phyloP scores from a whole-genome alignment of 2,797 vertebrate species.

The Halcyon badia region DNA sequence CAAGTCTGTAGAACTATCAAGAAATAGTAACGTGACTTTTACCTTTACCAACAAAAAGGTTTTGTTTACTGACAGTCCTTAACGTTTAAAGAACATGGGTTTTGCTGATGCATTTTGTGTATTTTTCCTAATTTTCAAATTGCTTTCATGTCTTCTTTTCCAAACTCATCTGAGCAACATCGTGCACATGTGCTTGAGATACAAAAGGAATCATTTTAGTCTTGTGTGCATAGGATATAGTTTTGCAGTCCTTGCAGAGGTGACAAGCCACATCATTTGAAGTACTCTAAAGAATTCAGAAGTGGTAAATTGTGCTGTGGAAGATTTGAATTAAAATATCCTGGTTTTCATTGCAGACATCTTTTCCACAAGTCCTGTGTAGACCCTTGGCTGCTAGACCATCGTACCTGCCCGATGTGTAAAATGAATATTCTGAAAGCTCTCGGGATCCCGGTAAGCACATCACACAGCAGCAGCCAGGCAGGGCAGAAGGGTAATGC shows the following conservation, averaged over 20 bases:
- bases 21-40: not conserved
- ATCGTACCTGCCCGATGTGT: constrained; percentile 98
- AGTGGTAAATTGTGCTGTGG: not conserved
- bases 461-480: not conserved
- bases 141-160: not conserved
- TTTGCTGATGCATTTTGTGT: not conserved
- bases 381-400: constrained; percentile 97
- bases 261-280: not conserved
- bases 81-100: not conserved
- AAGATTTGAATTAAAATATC: constrained; percentile 61
- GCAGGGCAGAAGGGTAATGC: not conserved
- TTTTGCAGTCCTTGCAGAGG: not conserved
- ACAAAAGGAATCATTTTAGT: not conserved
- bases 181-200: not conserved
- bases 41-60: not conserved
- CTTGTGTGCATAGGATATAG: accelerated
- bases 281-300: not conserved
- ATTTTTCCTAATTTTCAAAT: not conserved
- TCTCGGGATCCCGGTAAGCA: constrained; percentile 93
- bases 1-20: not conserved
- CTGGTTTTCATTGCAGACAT: constrained; percentile 87
- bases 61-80: not conserved
- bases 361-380: constrained; percentile 99
- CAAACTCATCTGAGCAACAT: not conserved
- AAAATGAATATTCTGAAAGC: constrained; percentile 99